Base-by-base conservation (phyloP, 2,888 invertebrate genomes). In the Melieria crassipennis region DNA sequence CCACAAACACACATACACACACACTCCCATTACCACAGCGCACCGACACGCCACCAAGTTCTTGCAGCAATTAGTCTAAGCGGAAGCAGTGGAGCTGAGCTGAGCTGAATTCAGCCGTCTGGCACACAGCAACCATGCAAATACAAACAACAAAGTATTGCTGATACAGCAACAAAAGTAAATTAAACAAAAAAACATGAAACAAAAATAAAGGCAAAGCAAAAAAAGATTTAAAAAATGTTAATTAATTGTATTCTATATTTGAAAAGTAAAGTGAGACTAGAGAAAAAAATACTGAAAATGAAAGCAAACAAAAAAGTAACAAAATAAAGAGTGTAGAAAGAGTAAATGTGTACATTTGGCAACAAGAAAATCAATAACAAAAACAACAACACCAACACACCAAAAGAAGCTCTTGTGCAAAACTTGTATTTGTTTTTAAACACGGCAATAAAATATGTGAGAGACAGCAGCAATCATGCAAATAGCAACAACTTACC, bases 241-340 rank as follows among this genome's bases (percentile, higher is more conserved):
- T 77, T 77, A 75, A 77, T 74, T 75, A 74, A 65, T 65, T 74
- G 72, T 77, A 73, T 73, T 70, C 65, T 74, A 71, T 73, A 71
- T 70, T 71, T 69, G 71, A 64, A 68, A 69, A 73, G 70, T 69
- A 52, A 30, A 30, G 30, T 30, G 30, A 30, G 30, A 30, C 30
- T 30, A 30, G 30, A 30, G 30, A 30, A 30, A 30, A 30, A 30
- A 30, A 30, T 30, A 30, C 30, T 30, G 30, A 30, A 30, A 30
- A 30, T 30, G 30, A 30, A 30, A 30, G 30, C 30, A 30, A 30
- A 30, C 3, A 30, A 30, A 30, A 30, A 30, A 30, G 30, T 2
- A 30, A 30, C 30, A 30, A 30, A 30, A 30, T 30, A 30, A 30
- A 30, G 30, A 30, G 30, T 52, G 13, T 50, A 50, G 71, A 66